Conservation (phyloP, 2,113 vertebrate species). For the Heterotis niloticus region DNA sequence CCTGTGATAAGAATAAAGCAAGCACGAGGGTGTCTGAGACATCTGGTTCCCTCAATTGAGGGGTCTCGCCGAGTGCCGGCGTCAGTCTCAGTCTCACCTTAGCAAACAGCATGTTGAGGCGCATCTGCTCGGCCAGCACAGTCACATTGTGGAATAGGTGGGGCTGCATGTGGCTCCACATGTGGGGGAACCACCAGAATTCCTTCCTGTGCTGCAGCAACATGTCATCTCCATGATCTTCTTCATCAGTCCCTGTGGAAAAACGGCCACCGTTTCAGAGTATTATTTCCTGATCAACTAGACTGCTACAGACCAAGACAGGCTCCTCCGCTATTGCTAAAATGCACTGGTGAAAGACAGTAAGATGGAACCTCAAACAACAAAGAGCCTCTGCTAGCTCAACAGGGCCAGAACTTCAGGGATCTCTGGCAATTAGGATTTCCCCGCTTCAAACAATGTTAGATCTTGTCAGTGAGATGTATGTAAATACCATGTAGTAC, state of each 20-base stretch:
- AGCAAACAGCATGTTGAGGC: conserved; percentile 93
- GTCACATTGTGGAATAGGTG: conserved; percentile 97
- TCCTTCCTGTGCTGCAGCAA: conserved; percentile 84
- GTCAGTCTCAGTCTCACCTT: conserved; percentile 66
- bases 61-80: not conserved
- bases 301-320: too few relatives aligned
- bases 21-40: not conserved
- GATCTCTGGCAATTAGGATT: not conserved
- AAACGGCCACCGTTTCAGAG: not conserved
- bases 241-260: conserved; percentile 83
- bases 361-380: not conserved
- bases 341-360: too few relatives aligned
- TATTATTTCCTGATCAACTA: too few relatives aligned
- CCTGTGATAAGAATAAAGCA: not conserved
- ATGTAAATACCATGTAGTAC: not conserved
- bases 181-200: conserved; percentile 99
- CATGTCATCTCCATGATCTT: conserved; percentile 93
- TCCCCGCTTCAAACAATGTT: not conserved
- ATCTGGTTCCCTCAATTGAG: not conserved
- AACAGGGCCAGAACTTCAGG: not conserved
- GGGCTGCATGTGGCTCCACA: conserved; percentile 99
- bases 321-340: too few relatives aligned
- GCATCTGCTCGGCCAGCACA: conserved; percentile 94
- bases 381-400: not conserved
- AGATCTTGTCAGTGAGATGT: not conserved